phyloP scores from a whole-genome alignment of 2,888 invertebrate species.

The Patella ulyssiponensis region DNA sequence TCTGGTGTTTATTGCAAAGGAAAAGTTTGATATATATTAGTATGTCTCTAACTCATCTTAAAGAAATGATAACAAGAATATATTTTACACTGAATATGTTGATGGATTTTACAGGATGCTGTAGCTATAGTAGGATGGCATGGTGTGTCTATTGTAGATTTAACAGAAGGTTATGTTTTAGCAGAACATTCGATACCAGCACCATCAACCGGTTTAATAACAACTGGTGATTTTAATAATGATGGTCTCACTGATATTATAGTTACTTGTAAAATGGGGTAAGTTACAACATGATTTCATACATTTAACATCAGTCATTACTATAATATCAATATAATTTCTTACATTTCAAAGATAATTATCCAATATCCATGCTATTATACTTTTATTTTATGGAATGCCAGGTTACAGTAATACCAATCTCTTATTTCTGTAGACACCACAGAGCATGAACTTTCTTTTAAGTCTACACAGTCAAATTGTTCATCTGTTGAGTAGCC shows the following conservation, averaged over 20 bases:
- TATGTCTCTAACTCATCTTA: too few relatives aligned
- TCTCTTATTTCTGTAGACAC: background rate
- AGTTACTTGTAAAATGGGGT: conserved; percentile 67
- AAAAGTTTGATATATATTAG: too few relatives aligned
- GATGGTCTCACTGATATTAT: conserved; percentile 68
- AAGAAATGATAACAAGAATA: too few relatives aligned
- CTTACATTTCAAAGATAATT: background rate
- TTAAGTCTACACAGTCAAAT: background rate
- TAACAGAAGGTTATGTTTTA: conserved; percentile 60
- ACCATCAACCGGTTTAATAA: conserved; percentile 61
- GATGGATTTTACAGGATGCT: conserved; percentile 44
- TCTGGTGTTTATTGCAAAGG: too few relatives aligned
- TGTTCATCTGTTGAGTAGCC: background rate
- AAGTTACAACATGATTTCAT: conserved; percentile 24
- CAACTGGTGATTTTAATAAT: conserved; percentile 67
- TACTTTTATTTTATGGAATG: background rate
- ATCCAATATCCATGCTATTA: background rate
- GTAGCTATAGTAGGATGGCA: conserved; percentile 61
- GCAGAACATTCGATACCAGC: conserved; percentile 67
- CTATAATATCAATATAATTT: background rate
- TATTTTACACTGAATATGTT: too few relatives aligned
- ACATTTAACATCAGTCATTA: background rate
- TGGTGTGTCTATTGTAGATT: conserved; percentile 57
- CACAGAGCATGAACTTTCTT: conserved; percentile 5
- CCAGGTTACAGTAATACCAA: background rate